Base-by-base conservation (phyloP, 2,113 vertebrate species). In the Gallinago paraguaiae region DNA sequence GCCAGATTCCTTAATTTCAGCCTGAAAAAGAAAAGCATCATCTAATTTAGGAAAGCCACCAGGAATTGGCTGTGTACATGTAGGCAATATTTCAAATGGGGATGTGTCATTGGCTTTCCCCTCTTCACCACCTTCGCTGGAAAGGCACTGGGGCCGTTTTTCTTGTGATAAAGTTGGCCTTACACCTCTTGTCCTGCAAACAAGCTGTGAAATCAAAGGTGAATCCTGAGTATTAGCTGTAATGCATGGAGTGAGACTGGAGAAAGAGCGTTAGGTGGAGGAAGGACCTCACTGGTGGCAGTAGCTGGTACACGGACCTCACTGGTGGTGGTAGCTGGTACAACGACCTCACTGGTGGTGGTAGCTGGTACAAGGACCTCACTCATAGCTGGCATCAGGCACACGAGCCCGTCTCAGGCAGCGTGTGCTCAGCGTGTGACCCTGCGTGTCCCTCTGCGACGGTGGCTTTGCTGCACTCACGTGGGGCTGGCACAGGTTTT, bases 371-470 rank as follows among this genome's bases (percentile, higher is more conserved):
- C 37, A 37, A 37, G 37, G 37, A 37, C 37, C 37, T 37, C 37
- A 37, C 37, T 61, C 4, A 6, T 22, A 56, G 39, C 57, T 50
- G 68, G 9, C 25, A 23, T 12, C 24, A 37, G 48, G 64, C 48
- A 7, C 13, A 16, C 0, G 2, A 69, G 35, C 30, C 48, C 3
- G 10, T 9, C 30, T 74, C 35, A 56, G 59, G 35, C 45, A 68
- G 76, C 0, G 31, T 23, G 19, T 37, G 41, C 39, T 76, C 33
- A 3, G 25, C 5, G 3, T 4, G 0, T 10, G 48, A 11, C 57
- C 61, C 30, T 59, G 2, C 1, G 1, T 17, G 37, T 25, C 43
- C 56, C 60, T 2, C 5, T 5, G 18, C 0, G 2, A 37, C 51
- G 33, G 35, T 15, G 1, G 10, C 72, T 46, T 9, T 81, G 56